Conservation (phyloP, 2,888 invertebrate species). For the Pterobdella sp. region DNA sequence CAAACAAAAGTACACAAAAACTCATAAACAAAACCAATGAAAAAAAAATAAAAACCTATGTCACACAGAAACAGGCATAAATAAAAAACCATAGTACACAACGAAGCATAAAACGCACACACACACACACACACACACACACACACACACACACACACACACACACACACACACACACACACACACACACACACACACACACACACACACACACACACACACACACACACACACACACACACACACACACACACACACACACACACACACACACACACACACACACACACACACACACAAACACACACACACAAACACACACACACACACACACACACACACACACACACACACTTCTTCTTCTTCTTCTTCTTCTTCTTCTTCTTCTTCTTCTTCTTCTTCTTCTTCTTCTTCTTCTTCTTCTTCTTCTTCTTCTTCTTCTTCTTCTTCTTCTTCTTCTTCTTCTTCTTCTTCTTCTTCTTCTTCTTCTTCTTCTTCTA, state of each 20-base stretch:
- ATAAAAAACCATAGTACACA: neutral
- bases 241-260: slow-evolving; percentile 4
- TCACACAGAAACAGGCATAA: neutral
- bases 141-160: slow-evolving; percentile 28
- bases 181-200: slow-evolving; percentile 26
- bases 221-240: slow-evolving; percentile 10
- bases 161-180: slow-evolving; percentile 27
- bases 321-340: slow-evolving; percentile 5
- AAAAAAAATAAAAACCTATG: no score
- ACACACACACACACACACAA: neutral
- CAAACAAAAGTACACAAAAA: neutral
- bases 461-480: no score
- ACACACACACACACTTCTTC: slow-evolving; percentile 9
- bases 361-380: no score
- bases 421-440: no score
- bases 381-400: no score
- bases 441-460: no score
- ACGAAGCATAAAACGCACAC: neutral
- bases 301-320: slow-evolving; percentile 1
- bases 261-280: slow-evolving; percentile 2
- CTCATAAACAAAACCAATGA: neutral
- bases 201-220: slow-evolving; percentile 22
- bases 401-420: no score
- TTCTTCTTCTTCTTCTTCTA: no score
- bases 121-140: slow-evolving; percentile 30